Evolutionary conservation across 2,113 vertebrate species (phyloP), one percentile per base, ranked within the genome.

Genomic region (Myanophis thanlyinensis): DNA sequence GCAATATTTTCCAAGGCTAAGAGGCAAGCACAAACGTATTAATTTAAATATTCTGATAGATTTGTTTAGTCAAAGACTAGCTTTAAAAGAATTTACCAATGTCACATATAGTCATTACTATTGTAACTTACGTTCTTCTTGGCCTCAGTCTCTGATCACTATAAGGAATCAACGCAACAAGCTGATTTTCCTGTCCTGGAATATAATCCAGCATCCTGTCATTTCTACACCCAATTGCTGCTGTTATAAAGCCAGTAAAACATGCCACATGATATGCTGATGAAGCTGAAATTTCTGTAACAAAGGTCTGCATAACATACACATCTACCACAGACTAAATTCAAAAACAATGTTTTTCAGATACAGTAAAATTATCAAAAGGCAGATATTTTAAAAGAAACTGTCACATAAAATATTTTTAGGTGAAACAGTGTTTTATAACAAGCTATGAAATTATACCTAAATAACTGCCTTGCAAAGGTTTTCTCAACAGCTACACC

Each of bases 161-260:
- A 97, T 99, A 99, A 13, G 99, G 99, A 96, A 99, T 99, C 97
- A 99, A 97, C 73, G 99, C 99, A 94, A 99, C 99, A 23, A 99
- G 98, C 94, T 99, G 99, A 94, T 99, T 99, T 97, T 99, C 99
- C 95, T 99, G 99, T 84, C 99, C 99, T 99, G 96, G 89, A 97
- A 94, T 12, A 67, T 67, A 40, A 92, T 92, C 95, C 46, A 92
- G 54, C 93, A 80, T 80, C 92, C 89, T 87, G 92, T 93, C 5
- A 91, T 22, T 18, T 51, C 23, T 53, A 44, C 13, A n/a, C n/a
- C 6, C 49, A 25, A 85, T 85, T 15, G 48, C 3, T 49, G 44
- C 44, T 49, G 23, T 53, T 85, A 23, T 27, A 85, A 92, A 92
- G 73, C 47, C 48, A 80, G 47, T 90, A 90, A 56, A 73, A 35